Base-by-base conservation (phyloP, 2,113 vertebrate genomes). In the Otus sunia region DNA sequence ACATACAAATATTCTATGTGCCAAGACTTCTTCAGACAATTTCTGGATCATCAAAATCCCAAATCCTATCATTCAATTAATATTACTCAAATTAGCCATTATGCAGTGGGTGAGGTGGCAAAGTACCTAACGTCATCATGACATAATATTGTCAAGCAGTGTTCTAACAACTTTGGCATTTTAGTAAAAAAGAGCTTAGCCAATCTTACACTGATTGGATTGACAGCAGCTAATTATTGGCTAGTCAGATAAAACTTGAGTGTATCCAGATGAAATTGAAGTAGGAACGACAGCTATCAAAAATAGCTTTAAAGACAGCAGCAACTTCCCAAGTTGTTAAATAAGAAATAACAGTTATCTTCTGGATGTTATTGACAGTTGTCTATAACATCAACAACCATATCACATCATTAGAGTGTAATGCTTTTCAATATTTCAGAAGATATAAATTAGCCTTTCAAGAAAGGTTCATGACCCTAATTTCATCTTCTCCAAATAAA, bases 401-500 rank as follows among this genome's bases (percentile, higher is more conserved):
- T 92, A 94, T 90, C 83, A 76, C 77, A 93, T 93, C 71, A 87
- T 82, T 95, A 81, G 52, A 84, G 49, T 20, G 11, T 32, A 86
- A 73, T 56, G 64, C 64, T 90, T 93, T 92, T 84, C 87, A 95
- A 90, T 94, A 92, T 86, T 94, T 95, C 75, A 86, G 69, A 75
- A 90, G 90, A 95, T 85, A 94, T 90, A 92, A 96, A 93, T 94
- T 92, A 95, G 79, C 68, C 67, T 86, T 92, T 96, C 80, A 94
- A 88, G 76, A 82, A 95, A 86, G 73, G 94, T 96, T 97, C 88
- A 93, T 90, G 90, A 91, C 94, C 90, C 69, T 85, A 94, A 93
- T 93, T 96, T 94, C 41, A 95, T 97, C 88, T 97, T 96, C 94
- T 96, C 90, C 79, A 96, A 96, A 95, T 94, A 95, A 91, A 97